Evolutionary conservation across 2,113 vertebrate genomes (phyloP), one percentile per base, ranked within the genome.

Genomic region (Sterrhoptilus dennistouni): DNA sequence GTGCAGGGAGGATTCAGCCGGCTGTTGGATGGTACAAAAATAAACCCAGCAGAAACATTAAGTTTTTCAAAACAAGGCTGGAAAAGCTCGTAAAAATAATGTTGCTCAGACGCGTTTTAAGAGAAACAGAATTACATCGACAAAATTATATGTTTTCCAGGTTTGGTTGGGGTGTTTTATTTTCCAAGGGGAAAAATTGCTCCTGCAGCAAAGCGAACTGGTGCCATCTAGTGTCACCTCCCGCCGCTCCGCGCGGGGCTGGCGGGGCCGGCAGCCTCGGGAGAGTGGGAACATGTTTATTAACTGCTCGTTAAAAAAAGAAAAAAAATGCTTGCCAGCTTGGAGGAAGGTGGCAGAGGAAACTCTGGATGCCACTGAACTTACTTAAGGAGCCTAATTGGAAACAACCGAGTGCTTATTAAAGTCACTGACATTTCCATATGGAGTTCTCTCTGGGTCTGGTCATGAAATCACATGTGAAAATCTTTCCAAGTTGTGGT

Each of bases 141-240:
- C 91, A 69, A 92, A 96, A 97, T 97, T 96, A 96, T 78, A 91
- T 95, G 95, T 97, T 97, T 98, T 97, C 95, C 93, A 96, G 96
- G 86, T 96, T 97, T 87, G 92, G 77, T 92, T 92, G 71, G 92
- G 79, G 89, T 96, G 94, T 93, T 95, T 95, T 96, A 91, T 97
- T 97, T 97, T 96, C 95, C 95, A 31, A 85, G 57, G 90, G 85
- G 92, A 71, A 70, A 77, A 90, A 68, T 33, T 8, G 44, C 22
- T 92, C 83, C 50, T 60, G 92, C 69, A 95, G 95, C 82, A 47
- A 85, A 94, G 92, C 86, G 54, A 20, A 47, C 85, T 19, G 57
- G 53, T 65, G 94, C 96, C 96, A 96, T 87, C 87, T 90, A 94
- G 92, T 90, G 88, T 81, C 72, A 3, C 10, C 27, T 61, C 80